Evolutionary conservation across 64 coral and sea anemone species (phyloP), one percentile per base, ranked within the genome.

Genomic region (Dendrophyllia cribrosa): DNA sequence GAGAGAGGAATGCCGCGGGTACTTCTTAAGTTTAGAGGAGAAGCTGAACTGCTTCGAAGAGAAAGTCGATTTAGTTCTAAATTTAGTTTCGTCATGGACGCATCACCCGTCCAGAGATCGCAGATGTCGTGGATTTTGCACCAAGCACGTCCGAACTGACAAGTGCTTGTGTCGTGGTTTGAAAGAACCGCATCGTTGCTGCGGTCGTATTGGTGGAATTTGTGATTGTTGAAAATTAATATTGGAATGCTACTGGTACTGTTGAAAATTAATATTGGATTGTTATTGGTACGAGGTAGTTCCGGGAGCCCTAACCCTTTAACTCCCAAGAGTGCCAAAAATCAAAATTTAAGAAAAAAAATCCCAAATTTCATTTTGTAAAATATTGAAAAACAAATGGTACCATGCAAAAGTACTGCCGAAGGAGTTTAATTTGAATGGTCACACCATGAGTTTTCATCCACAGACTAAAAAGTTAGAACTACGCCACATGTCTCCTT

Each of bases 131-230:
- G 91, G 91, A 51, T 87, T 60, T 43, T 93, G 91, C 25, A 9
- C 75, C 4, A 93, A 93, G 56, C 91, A 93, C 44, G 73, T 93
- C 3, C 67, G 91, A n/a, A 93, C 91, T 11, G 85, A 87, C 13
- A 93, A 87, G 44, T 93, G 91, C 56, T 60, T 93, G 59, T 93
- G 91, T 49, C 91, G 83, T 6, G 91, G 91, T 49, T 86, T 93
- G 49, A 73, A 77, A 43, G 63, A 87, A 25, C 70, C 79, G 2
- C 91, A 93, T n/a, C 70, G 91, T 9, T 93, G 91, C 48, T 93
- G 91, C 15, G 91, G 91, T 3, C 80, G 55, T 7, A 63, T 93
- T 25, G 59, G 91, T 3, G 79, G 91, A 51, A 14, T 87, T 24
- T 93, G 91, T 19, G 91, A 86, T 47, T 93, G 91, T 76, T 93